These are phyloP conservation scores for Acrobasis suavella DNA, from an alignment of 2,888 invertebrate species.

Conservation along the genomic window DNA sequence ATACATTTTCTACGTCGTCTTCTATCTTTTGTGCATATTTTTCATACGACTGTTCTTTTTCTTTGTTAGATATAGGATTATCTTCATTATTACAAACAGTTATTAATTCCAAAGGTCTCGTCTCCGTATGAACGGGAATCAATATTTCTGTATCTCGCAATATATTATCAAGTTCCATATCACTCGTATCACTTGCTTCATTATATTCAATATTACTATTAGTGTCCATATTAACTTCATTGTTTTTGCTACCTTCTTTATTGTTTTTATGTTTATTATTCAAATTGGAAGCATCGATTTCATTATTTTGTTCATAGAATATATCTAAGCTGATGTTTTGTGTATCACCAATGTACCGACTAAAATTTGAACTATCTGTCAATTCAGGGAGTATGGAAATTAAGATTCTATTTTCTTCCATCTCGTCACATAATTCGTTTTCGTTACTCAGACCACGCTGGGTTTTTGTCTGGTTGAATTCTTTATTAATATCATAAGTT, in stretches of 20 bases:
- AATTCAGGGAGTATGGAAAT: background rate
- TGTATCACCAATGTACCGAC: conserved; percentile 11
- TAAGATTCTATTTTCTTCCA: background rate
- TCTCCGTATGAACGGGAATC: background rate
- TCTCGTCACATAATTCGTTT: background rate
- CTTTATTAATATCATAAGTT: background rate
- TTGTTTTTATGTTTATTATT: background rate
- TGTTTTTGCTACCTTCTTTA: background rate
- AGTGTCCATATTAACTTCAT: background rate
- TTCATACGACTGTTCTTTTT: background rate
- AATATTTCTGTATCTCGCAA: conserved; percentile 9
- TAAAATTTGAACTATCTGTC: conserved; percentile 11
- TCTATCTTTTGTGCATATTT: background rate
- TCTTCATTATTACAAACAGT: background rate
- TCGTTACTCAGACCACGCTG: background rate
- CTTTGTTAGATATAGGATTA: background rate
- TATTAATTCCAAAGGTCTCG: background rate
- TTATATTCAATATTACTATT: background rate
- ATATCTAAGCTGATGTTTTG: conserved; percentile 5
- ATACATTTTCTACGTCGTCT: background rate
- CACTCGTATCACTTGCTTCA: conserved; percentile 17
- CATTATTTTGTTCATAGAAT: conserved; percentile 22
- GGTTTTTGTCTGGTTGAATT: background rate
- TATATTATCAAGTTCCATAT: conserved; percentile 15
- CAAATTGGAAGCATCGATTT: background rate